Evolutionary conservation across 2,888 invertebrate species (phyloP), one percentile per base, ranked within the genome.

Genomic region (Cosmopolites sordidus): DNA sequence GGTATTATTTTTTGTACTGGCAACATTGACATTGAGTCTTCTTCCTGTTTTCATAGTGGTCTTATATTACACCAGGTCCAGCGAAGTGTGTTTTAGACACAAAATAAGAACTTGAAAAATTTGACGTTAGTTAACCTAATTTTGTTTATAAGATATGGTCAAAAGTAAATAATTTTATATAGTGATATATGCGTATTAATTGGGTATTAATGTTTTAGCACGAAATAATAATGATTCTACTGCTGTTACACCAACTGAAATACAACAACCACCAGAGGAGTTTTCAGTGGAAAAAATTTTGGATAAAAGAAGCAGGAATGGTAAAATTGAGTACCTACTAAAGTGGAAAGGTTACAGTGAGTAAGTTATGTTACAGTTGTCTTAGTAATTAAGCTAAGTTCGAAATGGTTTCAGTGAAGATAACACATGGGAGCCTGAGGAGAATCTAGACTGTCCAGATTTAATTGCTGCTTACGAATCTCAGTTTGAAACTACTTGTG

Each of bases 401-500:
- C 3, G 15, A 40, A 5, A 8, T 16, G 2, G 16, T 39, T 63
- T 43, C 58, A 74, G 74, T 45, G 69, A 71, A 57, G 84, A 85
- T 60, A 88, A 90, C 65, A 87, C 90, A 0, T 92, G 91, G 91
- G 91, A 92, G 70, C 90, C 91, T 0, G 89, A 90, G 69, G 80
- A 80, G 53, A 83, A 91, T 71, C 74, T 92, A 2, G 86, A 84
- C 65, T 91, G 90, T 68, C 77, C 83, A 0, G 87, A 89, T 44
- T 73, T 89, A 5, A 86, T 91, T 27, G 77, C 72, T 40, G 69
- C 68, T 6, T 73, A 68, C 60, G 73, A 73, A 60, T 58, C 67
- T 1, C 64, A 67, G 51, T 64, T 66, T 48, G 64, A 66, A 47
- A 55, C 58, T 41, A 56, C 57, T 16, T 8, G 4, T 22, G 41